Conservation (phyloP, 2,888 invertebrate genomes). For the Ophion ventricosus region DNA sequence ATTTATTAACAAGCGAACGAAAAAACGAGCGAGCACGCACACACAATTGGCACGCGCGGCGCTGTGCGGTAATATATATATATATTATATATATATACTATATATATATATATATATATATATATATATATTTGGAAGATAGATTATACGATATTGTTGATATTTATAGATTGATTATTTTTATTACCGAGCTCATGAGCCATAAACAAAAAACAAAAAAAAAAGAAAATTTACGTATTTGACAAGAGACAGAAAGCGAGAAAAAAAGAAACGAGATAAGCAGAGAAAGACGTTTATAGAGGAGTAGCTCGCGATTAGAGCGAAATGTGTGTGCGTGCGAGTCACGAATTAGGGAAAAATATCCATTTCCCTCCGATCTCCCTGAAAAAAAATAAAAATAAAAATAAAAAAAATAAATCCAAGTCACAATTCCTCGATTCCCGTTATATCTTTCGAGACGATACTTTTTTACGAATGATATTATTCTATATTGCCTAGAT, state of each 20-base stretch:
- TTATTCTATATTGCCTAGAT: slow-evolving; percentile 70
- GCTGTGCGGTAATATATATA: no score
- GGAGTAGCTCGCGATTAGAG: slow-evolving; percentile 57
- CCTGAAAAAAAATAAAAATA: slow-evolving; percentile 30
- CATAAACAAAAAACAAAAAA: no score
- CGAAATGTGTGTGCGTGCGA: slow-evolving; percentile 66
- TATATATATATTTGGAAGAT: slow-evolving; percentile 61
- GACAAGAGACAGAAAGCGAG: slow-evolving; percentile 22
- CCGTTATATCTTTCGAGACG: slow-evolving; percentile 70
- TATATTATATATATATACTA: no score
- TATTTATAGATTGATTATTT: slow-evolving; percentile 79
- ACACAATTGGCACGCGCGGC: slow-evolving; percentile 64
- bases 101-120: slow-evolving; percentile 67
- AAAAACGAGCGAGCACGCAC: slow-evolving; percentile 64
- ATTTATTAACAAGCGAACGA: slow-evolving; percentile 79
- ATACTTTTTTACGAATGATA: slow-evolving; percentile 76
- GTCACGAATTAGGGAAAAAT: slow-evolving; percentile 53
- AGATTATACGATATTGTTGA: slow-evolving; percentile 77
- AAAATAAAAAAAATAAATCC: slow-evolving; percentile 47
- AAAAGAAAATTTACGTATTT: slow-evolving; percentile 52
- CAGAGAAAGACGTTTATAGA: slow-evolving; percentile 50
- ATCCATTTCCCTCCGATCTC: slow-evolving; percentile 50
- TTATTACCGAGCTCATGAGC: slow-evolving; percentile 72
- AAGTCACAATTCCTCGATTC: slow-evolving; percentile 65
- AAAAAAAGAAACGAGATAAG: slow-evolving; percentile 29